Conservation (phyloP, 2,113 vertebrate species). For the Microtus richardsoni region DNA sequence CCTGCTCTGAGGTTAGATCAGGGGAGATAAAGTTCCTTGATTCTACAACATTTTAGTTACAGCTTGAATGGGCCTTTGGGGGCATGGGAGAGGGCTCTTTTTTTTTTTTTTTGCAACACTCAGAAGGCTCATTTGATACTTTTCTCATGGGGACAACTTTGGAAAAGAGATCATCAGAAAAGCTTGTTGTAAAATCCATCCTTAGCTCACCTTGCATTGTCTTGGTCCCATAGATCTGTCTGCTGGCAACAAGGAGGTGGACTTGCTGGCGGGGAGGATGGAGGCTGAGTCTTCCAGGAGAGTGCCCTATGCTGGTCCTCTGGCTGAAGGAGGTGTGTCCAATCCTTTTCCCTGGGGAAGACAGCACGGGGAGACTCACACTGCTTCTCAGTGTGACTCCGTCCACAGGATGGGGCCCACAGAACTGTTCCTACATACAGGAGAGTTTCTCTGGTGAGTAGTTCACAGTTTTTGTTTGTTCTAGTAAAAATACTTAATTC, state of each 20-base stretch:
- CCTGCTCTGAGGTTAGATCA: constrained; percentile 29
- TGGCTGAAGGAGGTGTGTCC: too few relatives aligned
- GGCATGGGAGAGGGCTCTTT: not conserved
- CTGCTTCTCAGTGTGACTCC: not conserved
- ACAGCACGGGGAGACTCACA: not conserved
- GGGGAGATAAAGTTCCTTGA: not conserved
- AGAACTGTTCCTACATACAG: not conserved
- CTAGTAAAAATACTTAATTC: not conserved
- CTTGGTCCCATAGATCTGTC: not conserved
- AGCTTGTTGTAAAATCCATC: not conserved
- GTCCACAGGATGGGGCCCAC: not conserved
- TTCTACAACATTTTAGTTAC: constrained; percentile 46
- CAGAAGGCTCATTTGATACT: not conserved
- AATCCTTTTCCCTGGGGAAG: not conserved
- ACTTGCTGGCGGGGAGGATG: not conserved
- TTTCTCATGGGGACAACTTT: constrained; percentile 44
- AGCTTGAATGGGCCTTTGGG: not conserved
- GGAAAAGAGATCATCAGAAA: not conserved
- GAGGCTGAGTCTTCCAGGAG: not conserved
- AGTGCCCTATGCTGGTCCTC: not conserved
- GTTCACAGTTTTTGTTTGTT: not conserved
- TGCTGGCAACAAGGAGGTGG: not conserved
- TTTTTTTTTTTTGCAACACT: not conserved
- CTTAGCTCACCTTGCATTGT: not conserved
- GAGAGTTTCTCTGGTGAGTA: not conserved